Conservation (phyloP, 2,797 vertebrate species). For the Leptodactylus fallax region DNA sequence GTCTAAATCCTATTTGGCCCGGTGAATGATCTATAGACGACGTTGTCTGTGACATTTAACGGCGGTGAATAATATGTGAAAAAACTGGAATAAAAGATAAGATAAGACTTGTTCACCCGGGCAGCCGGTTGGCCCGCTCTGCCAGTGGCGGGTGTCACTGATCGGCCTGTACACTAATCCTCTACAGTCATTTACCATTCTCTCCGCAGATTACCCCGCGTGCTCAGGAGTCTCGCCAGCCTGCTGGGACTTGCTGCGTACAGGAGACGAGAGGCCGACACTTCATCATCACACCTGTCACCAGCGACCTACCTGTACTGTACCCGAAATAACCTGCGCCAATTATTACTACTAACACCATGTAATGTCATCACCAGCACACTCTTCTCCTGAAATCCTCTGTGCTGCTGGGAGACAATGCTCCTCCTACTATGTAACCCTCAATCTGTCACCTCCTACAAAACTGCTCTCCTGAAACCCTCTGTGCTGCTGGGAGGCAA, state of each 20-base stretch:
- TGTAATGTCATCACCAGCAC: neutral
- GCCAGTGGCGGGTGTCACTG: constrained; percentile 6
- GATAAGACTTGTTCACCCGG: neutral
- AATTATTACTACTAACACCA: too few species aligned
- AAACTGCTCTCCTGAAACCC: neutral
- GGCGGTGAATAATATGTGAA: neutral
- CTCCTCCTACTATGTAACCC: neutral
- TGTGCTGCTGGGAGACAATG: constrained; percentile 1
- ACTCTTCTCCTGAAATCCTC: neutral
- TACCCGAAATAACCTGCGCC: too few species aligned
- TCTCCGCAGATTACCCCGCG: neutral
- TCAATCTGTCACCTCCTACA: neutral
- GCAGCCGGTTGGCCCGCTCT: neutral
- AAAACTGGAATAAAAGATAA: neutral
- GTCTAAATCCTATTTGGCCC: too few species aligned
- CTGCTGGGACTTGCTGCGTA: constrained; percentile 43
- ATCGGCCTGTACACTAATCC: constrained; percentile 30
- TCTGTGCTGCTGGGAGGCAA: neutral
- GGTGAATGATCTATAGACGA: neutral
- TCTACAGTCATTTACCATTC: neutral
- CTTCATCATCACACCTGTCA: constrained; percentile 43
- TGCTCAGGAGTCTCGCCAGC: neutral
- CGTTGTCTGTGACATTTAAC: neutral
- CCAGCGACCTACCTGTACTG: neutral
- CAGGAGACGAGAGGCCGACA: neutral